phyloP scores from a whole-genome alignment of 2,888 invertebrate genomes.

The Himalopsyche japonica region DNA sequence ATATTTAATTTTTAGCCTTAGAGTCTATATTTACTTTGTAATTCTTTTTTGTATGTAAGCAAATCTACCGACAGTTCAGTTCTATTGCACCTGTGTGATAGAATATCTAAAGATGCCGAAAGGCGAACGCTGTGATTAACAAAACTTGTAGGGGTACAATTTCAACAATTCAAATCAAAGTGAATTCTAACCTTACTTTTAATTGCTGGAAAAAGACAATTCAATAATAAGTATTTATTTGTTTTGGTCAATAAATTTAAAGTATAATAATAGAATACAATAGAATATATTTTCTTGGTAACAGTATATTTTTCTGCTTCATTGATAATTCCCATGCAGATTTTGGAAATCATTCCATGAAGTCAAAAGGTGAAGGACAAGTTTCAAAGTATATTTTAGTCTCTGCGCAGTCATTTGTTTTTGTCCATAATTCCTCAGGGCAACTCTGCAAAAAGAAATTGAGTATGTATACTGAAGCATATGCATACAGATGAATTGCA shows the following conservation, averaged over 20 bases:
- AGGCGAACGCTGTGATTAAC: too few species aligned
- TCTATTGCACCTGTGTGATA: too few species aligned
- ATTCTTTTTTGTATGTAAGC: too few species aligned
- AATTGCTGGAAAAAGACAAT: neutral
- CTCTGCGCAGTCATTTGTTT: conserved; percentile 2
- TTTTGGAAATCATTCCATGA: neutral
- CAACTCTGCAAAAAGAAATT: neutral
- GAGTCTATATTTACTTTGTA: too few species aligned
- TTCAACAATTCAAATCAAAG: too few species aligned
- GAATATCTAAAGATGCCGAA: too few species aligned
- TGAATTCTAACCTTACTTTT: too few species aligned
- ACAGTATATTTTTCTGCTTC: neutral
- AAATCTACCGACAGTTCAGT: too few species aligned
- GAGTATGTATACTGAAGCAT: too few species aligned
- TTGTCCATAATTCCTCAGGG: neutral
- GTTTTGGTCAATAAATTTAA: neutral
- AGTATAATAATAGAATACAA: neutral
- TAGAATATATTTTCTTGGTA: neutral
- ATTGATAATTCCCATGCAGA: neutral
- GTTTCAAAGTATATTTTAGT: conserved; percentile 4
- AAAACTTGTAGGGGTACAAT: too few species aligned
- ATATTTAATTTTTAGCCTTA: too few species aligned
- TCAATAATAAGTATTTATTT: neutral
- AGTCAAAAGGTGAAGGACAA: neutral
- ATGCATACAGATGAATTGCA: too few species aligned